Evolutionary conservation across 2,113 vertebrate genomes (phyloP), one percentile per base, ranked within the genome.

Genomic region (Pycnonotus jocosus): DNA sequence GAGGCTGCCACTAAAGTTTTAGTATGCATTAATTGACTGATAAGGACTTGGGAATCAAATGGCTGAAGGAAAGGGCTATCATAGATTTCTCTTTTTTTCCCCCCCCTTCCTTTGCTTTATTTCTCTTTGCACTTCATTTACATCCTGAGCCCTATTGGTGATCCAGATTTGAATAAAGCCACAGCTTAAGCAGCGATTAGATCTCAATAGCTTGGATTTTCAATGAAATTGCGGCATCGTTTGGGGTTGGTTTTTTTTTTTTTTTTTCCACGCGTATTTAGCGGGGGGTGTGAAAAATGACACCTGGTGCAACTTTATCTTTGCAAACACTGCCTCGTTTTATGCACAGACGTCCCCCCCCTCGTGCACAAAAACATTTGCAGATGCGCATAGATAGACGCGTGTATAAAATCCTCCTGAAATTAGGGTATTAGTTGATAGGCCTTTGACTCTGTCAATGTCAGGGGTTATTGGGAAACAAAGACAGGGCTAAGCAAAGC

Each of bases 121-220:
- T 98, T 98, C 96, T 95, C 92, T 97, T 97, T 95, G 96, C 94
- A 96, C 96, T 97, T 98, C 97, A 98, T 98, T 98, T 98, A 97
- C 98, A 98, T 98, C 97, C 97, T 42, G 96, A 97, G 96, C 97
- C 97, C 97, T 95, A 95, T 92, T 97, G 97, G 97, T 96, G 97
- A 98, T 97, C 95, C 97, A 97, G 95, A 97, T 98, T 98, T 98
- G 97, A 98, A 98, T 97, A 97, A 98, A 98, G 95, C 96, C 96
- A 92, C 94, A 93, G 97, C 97, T 98, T 98, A 98, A 96, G 91
- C 92, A 85, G 93, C 30, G 97, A 98, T 98, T 98, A 98, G 97
- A 98, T 98, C 98, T 97, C 97, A 98, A 96, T 97, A 97, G 97
- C 96, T 97, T 93, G 97, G 97, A 97, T 97, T 97, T 97, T 95